Evolutionary conservation across 2,797 vertebrate species (phyloP).

Genomic region (Cryptoprocta ferox): DNA sequence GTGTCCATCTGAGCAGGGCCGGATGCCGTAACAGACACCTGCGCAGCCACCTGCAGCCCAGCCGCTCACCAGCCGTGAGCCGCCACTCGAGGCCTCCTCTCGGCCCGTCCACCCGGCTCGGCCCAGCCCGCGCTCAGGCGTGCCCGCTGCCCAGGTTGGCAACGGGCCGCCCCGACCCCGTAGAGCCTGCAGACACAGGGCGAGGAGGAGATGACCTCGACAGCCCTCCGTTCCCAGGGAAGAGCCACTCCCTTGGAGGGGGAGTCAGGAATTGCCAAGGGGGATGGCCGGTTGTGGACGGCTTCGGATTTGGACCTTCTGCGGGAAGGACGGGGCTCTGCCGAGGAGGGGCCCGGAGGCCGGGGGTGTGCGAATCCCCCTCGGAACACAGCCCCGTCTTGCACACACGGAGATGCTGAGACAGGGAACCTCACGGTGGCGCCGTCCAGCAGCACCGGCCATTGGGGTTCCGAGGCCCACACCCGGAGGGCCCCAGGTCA

Average conservation of each 20-base stretch:
- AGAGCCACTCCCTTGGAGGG: background rate
- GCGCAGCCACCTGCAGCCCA: background rate
- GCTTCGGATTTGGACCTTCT: background rate
- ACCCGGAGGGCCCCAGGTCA: background rate
- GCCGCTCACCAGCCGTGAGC: too few species aligned
- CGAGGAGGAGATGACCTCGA: background rate
- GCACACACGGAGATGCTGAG: background rate
- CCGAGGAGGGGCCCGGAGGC: background rate
- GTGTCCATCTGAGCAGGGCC: background rate
- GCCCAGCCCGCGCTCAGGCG: fast-evolving
- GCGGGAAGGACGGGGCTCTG: background rate
- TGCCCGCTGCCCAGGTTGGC: too few species aligned
- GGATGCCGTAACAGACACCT: background rate
- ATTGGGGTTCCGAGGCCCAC: fast-evolving
- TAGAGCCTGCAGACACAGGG: too few species aligned
- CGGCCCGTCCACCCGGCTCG: fast-evolving
- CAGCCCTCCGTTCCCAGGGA: background rate
- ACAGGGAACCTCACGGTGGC: background rate
- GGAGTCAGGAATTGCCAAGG: background rate
- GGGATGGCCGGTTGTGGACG: background rate
- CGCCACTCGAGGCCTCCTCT: fast-evolving
- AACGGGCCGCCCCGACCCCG: fast-evolving
- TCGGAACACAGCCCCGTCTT: background rate
- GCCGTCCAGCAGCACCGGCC: background rate
- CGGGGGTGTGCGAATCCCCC: too few species aligned